A percentile compares a stretch with the other conserved stretches of the same genome.
Conservation (phyloP, 2,797 vertebrate genomes). For the Sarcoramphus papa region DNA sequence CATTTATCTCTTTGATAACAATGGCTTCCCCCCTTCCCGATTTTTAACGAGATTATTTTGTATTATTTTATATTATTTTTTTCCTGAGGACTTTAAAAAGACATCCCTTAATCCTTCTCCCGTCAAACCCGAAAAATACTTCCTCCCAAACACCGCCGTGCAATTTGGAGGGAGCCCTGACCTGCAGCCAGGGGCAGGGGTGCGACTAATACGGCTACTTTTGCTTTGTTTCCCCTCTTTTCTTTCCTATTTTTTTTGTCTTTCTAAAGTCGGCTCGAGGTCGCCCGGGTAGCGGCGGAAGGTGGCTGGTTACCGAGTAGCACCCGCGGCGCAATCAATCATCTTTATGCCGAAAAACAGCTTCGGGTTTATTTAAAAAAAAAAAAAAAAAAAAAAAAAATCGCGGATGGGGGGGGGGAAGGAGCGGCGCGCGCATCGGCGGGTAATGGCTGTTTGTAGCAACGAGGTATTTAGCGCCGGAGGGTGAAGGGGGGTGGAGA, state of each 20-base stretch:
- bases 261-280: neutral
- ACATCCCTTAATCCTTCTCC: neutral
- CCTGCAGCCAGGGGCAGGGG: neutral
- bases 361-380: neutral
- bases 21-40: neutral
- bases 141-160: neutral
- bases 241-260: neutral
- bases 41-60: neutral
- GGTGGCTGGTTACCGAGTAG: neutral
- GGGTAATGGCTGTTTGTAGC: conserved; percentile 18
- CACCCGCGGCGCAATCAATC: neutral
- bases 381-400: neutral
- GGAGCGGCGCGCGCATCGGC: neutral
- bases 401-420: neutral
- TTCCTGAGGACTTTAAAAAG: neutral
- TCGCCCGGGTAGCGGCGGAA: neutral
- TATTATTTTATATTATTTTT: neutral
- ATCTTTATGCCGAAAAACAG: neutral
- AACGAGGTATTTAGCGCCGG: conserved; percentile 16
- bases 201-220: neutral
- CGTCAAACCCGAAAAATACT: neutral
- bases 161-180: neutral
- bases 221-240: neutral
- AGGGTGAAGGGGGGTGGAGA: conserved; percentile 8
- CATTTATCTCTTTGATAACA: neutral